These are phyloP conservation scores for Leptinotarsa tumamoca DNA, from an alignment of 2,888 invertebrate species.

Conservation along the genomic window DNA sequence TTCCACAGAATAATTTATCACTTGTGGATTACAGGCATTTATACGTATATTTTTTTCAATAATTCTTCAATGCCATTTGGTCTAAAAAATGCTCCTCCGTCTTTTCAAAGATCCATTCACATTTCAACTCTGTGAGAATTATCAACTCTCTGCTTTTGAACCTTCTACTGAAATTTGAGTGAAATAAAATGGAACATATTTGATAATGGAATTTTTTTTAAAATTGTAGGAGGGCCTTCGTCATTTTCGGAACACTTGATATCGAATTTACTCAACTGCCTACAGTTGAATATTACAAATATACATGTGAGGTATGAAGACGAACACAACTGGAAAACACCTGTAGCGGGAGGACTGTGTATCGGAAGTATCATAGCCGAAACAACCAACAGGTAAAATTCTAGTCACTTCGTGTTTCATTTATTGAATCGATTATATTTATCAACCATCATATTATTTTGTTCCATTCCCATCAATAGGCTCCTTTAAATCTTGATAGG, in stretches of 20 bases:
- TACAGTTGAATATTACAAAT: conserved; percentile 82
- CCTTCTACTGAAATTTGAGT: neutral
- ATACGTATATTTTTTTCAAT: too few relatives aligned
- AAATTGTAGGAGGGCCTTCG: conserved; percentile 73
- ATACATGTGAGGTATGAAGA: conserved; percentile 88
- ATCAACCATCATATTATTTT: neutral
- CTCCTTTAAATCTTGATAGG: too few relatives aligned
- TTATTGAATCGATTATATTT: neutral
- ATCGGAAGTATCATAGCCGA: conserved; percentile 82
- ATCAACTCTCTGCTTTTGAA: too few relatives aligned
- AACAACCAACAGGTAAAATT: conserved; percentile 80
- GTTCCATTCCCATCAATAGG: too few relatives aligned
- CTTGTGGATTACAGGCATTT: too few relatives aligned
- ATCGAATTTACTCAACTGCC: conserved; percentile 82
- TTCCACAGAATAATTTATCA: too few relatives aligned
- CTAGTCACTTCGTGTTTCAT: neutral
- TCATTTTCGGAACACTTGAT: conserved; percentile 80
- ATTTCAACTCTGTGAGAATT: too few relatives aligned
- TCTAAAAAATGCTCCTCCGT: too few relatives aligned
- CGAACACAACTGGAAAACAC: conserved; percentile 74
- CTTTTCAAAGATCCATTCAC: too few relatives aligned
- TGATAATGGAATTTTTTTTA: too few relatives aligned
- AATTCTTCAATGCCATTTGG: too few relatives aligned
- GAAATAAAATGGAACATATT: too few relatives aligned
- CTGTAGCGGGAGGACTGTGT: conserved; percentile 82